Percentiles rank a stretch among this genome's conserved stretches.
These are phyloP conservation scores for Calameuta idolon DNA, from an alignment of 2,888 invertebrate species.

Conservation along the genomic window DNA sequence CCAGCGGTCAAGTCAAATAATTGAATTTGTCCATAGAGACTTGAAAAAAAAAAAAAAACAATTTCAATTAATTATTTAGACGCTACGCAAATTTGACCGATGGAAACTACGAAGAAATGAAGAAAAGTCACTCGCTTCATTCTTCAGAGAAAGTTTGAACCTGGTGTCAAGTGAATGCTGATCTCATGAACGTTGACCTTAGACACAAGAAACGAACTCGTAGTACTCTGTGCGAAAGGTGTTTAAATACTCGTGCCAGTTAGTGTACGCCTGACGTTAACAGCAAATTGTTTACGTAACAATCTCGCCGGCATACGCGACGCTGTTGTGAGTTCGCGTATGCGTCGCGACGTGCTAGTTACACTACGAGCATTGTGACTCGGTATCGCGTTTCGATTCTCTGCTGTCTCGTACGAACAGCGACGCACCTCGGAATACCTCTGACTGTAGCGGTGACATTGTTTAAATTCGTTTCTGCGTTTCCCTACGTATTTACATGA, in stretches of 20 bases:
- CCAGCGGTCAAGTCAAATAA: no score
- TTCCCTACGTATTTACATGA: neutral
- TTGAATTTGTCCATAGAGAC: no score
- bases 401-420: neutral
- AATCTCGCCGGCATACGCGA: no score
- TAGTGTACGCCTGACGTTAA: neutral
- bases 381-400: neutral
- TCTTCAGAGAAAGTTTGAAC: neutral
- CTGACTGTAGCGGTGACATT: neutral
- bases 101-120: neutral
- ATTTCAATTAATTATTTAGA: no score
- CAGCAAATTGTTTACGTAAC: neutral
- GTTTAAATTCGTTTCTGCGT: neutral
- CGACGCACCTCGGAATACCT: neutral
- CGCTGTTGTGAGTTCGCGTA: neutral
- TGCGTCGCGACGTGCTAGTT: neutral
- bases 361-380: neutral
- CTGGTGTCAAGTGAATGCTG: neutral
- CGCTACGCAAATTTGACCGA: no score
- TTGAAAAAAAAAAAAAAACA: no score
- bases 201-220: neutral
- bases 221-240: neutral
- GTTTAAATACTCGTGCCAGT: neutral
- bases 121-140: neutral
- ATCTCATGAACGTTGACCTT: neutral